These are phyloP conservation scores for Hirtodrosophila trivittata DNA, from an alignment of 2,888 invertebrate genomes.

Conservation along the genomic window DNA sequence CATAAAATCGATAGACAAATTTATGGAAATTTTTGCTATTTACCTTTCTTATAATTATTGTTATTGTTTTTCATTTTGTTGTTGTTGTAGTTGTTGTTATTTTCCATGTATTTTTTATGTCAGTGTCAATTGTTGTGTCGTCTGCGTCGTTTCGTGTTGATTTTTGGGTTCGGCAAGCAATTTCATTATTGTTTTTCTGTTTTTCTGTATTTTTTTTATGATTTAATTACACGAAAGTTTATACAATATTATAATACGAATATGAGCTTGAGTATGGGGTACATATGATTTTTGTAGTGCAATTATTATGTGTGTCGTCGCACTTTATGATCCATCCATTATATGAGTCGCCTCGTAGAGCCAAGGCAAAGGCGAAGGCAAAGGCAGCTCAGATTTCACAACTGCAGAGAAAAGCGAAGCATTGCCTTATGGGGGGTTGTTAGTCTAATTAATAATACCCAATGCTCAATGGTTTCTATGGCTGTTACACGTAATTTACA, in stretches of 20 bases:
- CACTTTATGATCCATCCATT: constrained; percentile 60
- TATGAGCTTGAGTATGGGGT: neutral
- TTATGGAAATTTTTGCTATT: constrained; percentile 61
- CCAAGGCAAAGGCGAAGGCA: constrained; percentile 40
- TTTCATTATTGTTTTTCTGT: constrained; percentile 48
- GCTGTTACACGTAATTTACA: constrained; percentile 13
- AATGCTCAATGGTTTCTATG: constrained; percentile 4
- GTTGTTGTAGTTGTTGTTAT: constrained; percentile 12
- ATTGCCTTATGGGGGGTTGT: constrained; percentile 52
- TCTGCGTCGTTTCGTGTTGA: constrained; percentile 49
- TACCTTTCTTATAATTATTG: constrained; percentile 27
- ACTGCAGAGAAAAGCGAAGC: constrained; percentile 4
- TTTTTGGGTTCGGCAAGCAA: constrained; percentile 70
- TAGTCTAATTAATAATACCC: constrained; percentile 70
- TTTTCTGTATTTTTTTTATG: constrained; percentile 52
- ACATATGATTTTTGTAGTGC: constrained; percentile 52
- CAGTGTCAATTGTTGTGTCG: constrained; percentile 68
- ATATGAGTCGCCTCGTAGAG: constrained; percentile 28
- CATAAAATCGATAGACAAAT: constrained; percentile 66
- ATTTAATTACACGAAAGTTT: constrained; percentile 70
- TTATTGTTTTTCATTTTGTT: constrained; percentile 8
- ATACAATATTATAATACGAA: constrained; percentile 46
- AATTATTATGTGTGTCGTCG: constrained; percentile 61
- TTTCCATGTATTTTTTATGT: constrained; percentile 59
- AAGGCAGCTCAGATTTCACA: constrained; percentile 59